Evolutionary conservation across 2,797 vertebrate species (phyloP), one percentile per base, ranked within the genome.

Genomic region (Hippocampus kuda): DNA sequence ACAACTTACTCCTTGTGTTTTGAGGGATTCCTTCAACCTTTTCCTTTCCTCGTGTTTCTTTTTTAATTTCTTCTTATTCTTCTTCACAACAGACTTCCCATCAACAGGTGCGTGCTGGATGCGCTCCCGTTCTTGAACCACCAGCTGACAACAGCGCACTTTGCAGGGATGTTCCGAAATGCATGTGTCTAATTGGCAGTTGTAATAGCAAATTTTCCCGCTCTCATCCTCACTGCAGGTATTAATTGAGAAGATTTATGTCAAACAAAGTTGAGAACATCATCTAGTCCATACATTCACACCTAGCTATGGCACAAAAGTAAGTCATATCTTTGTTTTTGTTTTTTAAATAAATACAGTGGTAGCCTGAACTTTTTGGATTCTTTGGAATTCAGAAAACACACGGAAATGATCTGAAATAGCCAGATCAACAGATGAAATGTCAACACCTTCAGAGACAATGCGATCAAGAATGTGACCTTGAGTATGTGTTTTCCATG

Each of bases 91-190:
- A 0, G 64, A 2, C 30, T 53, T 42, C 3, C 69, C 77, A 3
- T 71, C 65, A 0, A 76, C 18, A 0, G 75, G 72, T 0, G 72
- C 11, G 20, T 59, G 72, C 71, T 86, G 87, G 62, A 83, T 67
- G 1, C 91, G 93, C 78, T 92, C 89, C 1, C 95, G 87, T 83
- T 98, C 95, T 80, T 89, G 86, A 42, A 71, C 20, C 71, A 97
- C 97, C 15, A 95, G 82, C 57, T 81, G 76, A 42, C 90, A 91
- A 81, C 97, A 98, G 72, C 90, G 87, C 38, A 93, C 92, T 0
- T 98, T 95, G 0, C 93, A 94, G 0, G 97, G 97, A 68, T 98
- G 95, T 56, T 96, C 92, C 95, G 95, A 98, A 0, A 68, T 92
- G 72, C 95, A 97, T 79, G 90, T 88, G 4, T 95, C 94, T 0